phyloP scores from a whole-genome alignment of 2,888 invertebrate species.

The Troilus luridus region DNA sequence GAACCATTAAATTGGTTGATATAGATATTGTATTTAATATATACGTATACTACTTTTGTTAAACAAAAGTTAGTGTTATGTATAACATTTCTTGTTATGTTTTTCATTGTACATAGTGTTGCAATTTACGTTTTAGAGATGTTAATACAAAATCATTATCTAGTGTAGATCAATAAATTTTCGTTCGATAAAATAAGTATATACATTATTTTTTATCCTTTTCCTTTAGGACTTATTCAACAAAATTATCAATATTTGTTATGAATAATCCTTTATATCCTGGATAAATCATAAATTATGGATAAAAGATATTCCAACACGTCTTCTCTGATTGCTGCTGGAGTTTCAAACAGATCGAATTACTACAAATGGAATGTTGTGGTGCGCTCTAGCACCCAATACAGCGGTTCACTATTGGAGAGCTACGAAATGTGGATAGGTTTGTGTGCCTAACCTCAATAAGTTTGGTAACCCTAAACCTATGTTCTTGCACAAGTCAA shows the following conservation, averaged over 20 bases:
- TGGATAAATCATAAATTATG: neutral
- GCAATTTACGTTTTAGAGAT: constrained; percentile 57
- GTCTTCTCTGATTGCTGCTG: neutral
- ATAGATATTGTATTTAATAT: constrained; percentile 34
- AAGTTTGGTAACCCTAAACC: neutral
- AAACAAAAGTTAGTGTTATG: constrained; percentile 57
- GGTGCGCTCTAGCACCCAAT: neutral
- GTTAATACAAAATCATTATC: constrained; percentile 49
- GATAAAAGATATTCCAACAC: neutral
- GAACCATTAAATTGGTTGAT: neutral
- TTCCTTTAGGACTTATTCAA: neutral
- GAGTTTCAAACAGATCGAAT: neutral
- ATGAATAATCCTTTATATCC: no score
- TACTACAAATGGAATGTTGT: neutral
- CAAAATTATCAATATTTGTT: neutral
- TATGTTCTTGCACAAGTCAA: neutral
- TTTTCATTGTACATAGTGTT: constrained; percentile 57
- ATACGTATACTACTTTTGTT: constrained; percentile 42
- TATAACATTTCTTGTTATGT: constrained; percentile 59
- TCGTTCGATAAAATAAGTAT: neutral
- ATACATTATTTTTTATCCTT: neutral
- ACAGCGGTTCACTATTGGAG: neutral
- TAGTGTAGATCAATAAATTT: constrained; percentile 51
- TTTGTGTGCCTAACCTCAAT: neutral
- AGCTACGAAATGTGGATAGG: neutral